Conservation (phyloP, 2,113 vertebrate genomes). For the Eubucco bourcierii region DNA sequence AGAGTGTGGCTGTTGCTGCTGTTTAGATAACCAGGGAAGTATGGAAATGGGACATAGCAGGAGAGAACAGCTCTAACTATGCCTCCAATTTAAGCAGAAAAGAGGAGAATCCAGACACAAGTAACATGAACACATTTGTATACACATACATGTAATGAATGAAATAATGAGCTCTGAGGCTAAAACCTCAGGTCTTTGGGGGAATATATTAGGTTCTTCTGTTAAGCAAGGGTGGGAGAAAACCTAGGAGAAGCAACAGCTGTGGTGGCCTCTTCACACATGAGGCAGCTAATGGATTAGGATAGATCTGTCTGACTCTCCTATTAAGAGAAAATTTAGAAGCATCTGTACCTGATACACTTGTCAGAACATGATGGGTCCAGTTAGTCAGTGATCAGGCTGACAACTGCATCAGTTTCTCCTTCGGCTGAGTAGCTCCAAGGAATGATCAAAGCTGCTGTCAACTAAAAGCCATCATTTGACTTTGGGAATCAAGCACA, state of each 20-base stretch:
- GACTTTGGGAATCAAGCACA: neutral
- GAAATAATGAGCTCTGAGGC: neutral
- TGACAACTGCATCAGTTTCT: neutral
- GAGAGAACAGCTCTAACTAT: neutral
- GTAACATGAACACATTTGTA: neutral
- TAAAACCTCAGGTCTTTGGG: neutral
- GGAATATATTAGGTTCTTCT: neutral
- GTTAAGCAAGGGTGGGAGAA: neutral
- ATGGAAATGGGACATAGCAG: neutral
- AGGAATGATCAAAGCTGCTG: slow-evolving; percentile 12
- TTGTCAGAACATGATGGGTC: slow-evolving; percentile 4
- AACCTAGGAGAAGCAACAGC: neutral
- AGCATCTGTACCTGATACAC: slow-evolving; percentile 38
- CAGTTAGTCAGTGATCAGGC: neutral
- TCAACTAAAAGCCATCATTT: slow-evolving; percentile 27
- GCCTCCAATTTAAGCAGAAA: neutral
- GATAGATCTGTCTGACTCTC: neutral
- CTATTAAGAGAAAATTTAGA: neutral
- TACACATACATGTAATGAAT: neutral
- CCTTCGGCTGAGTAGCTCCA: neutral
- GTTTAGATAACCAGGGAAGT: neutral
- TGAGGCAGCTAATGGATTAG: neutral
- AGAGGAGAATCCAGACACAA: neutral
- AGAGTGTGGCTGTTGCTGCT: neutral
- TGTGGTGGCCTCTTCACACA: neutral